These are phyloP conservation scores for Drosophila monieri DNA, from an alignment of 2,888 invertebrate genomes.

Conservation along the genomic window DNA sequence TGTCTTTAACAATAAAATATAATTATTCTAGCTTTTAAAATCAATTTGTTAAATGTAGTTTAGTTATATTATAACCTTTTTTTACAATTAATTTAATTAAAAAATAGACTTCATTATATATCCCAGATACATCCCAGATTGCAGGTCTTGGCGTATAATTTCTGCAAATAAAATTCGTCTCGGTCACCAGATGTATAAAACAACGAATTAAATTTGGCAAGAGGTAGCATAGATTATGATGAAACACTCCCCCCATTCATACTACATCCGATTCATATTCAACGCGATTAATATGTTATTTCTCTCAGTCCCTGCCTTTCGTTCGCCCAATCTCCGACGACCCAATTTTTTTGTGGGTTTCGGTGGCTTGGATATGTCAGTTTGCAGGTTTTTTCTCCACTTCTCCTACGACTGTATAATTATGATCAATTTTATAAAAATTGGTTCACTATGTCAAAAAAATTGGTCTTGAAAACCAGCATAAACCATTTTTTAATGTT, in stretches of 20 bases:
- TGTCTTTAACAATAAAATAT: not conserved
- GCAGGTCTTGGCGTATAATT: not conserved
- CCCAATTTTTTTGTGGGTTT: conserved; percentile 27
- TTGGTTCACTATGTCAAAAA: conserved; percentile 37
- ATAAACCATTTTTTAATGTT: conserved; percentile 19
- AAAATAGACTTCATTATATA: no score
- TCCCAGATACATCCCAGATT: no score
- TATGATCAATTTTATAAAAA: conserved; percentile 37
- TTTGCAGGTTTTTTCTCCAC: conserved; percentile 16
- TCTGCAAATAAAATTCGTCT: conserved; percentile 6
- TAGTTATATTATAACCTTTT: no score
- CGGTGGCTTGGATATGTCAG: conserved; percentile 10
- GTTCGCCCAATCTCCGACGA: conserved; percentile 25
- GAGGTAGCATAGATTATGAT: conserved; percentile 20
- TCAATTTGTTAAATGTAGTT: no score
- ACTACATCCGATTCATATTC: conserved; percentile 42
- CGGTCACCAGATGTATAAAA: conserved; percentile 8
- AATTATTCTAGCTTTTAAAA: not conserved
- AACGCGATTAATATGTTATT: conserved; percentile 40
- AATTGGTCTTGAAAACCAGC: conserved; percentile 12
- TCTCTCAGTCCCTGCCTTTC: conserved; percentile 35
- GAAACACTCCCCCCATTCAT: conserved; percentile 23
- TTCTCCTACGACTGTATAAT: conserved; percentile 20
- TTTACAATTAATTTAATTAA: no score
- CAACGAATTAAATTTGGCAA: conserved; percentile 15